Evolutionary conservation across 2,797 vertebrate genomes (phyloP).

Genomic region (Ataeniobius toweri): DNA sequence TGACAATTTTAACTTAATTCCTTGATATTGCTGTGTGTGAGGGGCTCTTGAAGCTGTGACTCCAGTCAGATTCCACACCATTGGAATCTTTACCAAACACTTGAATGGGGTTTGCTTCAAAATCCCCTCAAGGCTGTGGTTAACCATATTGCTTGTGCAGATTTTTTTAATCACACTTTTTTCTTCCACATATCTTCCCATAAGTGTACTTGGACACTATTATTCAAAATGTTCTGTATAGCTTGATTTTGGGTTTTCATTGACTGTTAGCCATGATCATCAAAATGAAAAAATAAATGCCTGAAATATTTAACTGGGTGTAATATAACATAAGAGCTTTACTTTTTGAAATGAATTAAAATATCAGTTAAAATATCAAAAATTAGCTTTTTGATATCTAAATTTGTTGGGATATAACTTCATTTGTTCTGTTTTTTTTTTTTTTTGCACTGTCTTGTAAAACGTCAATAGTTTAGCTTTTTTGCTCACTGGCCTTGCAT

Average conservation of each 20-base stretch:
- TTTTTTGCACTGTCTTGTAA: slow-evolving; percentile 15
- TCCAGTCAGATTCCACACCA: background rate
- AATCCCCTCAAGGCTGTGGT: background rate
- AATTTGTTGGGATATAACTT: background rate
- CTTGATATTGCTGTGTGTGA: too few species aligned
- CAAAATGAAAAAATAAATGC: background rate
- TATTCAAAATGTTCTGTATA: background rate
- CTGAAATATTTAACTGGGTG: background rate
- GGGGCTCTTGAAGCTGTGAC: too few species aligned
- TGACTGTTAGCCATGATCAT: background rate
- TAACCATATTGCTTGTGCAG: background rate
- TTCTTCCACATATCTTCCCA: background rate
- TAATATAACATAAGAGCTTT: background rate
- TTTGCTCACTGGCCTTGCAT: slow-evolving; percentile 26
- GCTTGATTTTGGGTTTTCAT: background rate
- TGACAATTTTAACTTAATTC: too few species aligned
- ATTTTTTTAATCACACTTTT: background rate
- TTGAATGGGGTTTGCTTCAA: background rate
- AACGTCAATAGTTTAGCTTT: slow-evolving; percentile 26
- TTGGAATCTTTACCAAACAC: background rate
- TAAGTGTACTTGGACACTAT: background rate
- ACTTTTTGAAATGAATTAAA: background rate
- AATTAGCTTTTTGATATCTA: background rate
- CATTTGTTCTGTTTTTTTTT: slow-evolving; percentile 26
- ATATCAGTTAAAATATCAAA: too few species aligned